These are phyloP conservation scores for Chydorus sphaericus DNA, from an alignment of 2,888 invertebrate genomes.

Conservation along the genomic window DNA sequence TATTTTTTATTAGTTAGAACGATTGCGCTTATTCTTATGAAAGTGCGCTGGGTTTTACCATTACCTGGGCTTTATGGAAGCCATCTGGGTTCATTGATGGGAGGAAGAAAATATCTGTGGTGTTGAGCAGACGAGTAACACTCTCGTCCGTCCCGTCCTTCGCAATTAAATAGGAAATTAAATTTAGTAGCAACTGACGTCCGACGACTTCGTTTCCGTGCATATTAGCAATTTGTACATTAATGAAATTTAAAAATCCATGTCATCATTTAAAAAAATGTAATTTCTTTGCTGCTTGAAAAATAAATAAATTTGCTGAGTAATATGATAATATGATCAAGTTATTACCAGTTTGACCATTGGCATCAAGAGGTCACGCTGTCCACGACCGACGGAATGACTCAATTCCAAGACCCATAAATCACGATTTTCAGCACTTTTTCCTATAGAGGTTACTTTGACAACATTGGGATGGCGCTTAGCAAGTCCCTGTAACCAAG, in stretches of 20 bases:
- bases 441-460: constrained; percentile 60
- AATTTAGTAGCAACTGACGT: constrained; percentile 29
- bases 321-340: no score
- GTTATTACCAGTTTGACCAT: constrained; percentile 86
- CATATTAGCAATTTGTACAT: constrained; percentile 61
- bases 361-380: constrained; percentile 50
- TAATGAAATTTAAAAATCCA: neutral
- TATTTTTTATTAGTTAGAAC: no score
- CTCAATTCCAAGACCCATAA: constrained; percentile 14
- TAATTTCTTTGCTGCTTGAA: no score
- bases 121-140: constrained; percentile 61
- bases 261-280: no score
- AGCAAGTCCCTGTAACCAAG: constrained; percentile 44
- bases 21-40: no score
- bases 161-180: constrained; percentile 33
- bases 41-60: no score
- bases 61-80: constrained; percentile 66
- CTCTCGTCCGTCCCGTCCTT: constrained; percentile 34
- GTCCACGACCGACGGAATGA: constrained; percentile 22
- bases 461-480: constrained; percentile 50
- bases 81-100: constrained; percentile 98
- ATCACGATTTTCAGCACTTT: constrained; percentile 56
- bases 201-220: constrained; percentile 74
- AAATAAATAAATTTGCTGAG: no score
- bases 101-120: constrained; percentile 85